These are phyloP conservation scores for Ophraella communa DNA, from an alignment of 2,888 invertebrate genomes.

Conservation along the genomic window DNA sequence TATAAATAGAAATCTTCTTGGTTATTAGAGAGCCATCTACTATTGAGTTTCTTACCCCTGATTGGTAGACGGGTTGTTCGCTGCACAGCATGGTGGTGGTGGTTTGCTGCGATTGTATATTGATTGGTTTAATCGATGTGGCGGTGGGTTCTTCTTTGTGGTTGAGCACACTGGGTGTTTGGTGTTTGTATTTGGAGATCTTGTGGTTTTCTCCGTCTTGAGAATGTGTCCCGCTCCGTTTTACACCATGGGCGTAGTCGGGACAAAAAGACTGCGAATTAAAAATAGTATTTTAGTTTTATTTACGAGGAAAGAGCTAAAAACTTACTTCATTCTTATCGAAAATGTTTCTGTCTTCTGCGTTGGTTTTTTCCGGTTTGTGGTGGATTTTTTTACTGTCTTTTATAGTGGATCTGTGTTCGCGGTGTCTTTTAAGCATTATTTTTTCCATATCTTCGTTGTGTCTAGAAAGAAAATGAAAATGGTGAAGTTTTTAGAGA, in stretches of 20 bases:
- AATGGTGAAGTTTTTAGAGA: not conserved
- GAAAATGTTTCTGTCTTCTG: conserved; percentile 36
- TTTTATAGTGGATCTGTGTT: conserved; percentile 64
- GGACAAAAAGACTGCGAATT: not conserved
- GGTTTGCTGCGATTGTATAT: conserved; percentile 22
- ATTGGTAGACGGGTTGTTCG: conserved; percentile 42
- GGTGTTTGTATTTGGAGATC: conserved; percentile 63
- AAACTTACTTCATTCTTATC: conserved; percentile 46
- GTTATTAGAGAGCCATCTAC: too few species aligned
- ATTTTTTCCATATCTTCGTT: conserved; percentile 84
- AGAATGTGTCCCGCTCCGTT: conserved; percentile 68
- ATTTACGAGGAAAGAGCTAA: too few species aligned
- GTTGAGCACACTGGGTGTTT: conserved; percentile 37
- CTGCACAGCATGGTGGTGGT: conserved; percentile 15
- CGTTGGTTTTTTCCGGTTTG: conserved; percentile 43
- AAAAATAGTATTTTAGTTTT: not conserved
- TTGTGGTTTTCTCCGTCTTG: conserved; percentile 68
- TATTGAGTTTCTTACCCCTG: conserved; percentile 46
- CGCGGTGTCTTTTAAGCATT: conserved; percentile 74
- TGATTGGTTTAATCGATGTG: conserved; percentile 24
- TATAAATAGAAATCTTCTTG: too few species aligned
- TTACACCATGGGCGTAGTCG: conserved; percentile 63
- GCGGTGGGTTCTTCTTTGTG: conserved; percentile 34
- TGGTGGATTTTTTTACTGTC: conserved; percentile 52
- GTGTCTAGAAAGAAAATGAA: conserved; percentile 64